A percentile compares a stretch with the other conserved stretches of the same genome.
Conservation (phyloP, 2,888 invertebrate genomes). For the Diplolepis rosae region DNA sequence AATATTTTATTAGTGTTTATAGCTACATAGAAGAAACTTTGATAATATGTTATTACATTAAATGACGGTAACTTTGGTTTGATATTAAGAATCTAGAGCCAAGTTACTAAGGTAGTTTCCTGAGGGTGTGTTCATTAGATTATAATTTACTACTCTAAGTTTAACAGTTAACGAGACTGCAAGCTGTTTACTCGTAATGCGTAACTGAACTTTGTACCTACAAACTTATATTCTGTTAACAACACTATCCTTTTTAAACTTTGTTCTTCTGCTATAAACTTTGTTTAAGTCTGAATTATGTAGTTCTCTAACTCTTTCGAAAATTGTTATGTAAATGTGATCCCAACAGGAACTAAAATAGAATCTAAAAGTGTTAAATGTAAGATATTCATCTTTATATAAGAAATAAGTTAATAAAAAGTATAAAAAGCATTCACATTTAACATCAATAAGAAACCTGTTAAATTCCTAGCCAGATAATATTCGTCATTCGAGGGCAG, state of each 20-base stretch:
- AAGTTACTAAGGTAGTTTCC: neutral
- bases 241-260: neutral
- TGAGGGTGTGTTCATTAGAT: neutral
- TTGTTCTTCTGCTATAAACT: slow-evolving; percentile 9
- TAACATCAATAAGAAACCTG: neutral
- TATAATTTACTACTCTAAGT: slow-evolving; percentile 14
- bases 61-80: neutral
- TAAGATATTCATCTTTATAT: too few relatives aligned
- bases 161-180: slow-evolving; percentile 9
- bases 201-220: neutral
- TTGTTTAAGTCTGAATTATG: too few relatives aligned
- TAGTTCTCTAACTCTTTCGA: too few relatives aligned
- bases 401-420: too few relatives aligned
- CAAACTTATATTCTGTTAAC: neutral
- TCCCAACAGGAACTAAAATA: too few relatives aligned
- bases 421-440: too few relatives aligned
- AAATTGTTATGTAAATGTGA: too few relatives aligned
- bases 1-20: too few relatives aligned
- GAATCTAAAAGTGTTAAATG: too few relatives aligned
- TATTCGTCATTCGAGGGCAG: neutral
- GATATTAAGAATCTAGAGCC: neutral
- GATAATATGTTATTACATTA: too few relatives aligned
- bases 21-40: too few relatives aligned
- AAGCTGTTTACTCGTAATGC: neutral
- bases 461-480: neutral